Conservation (phyloP, 2,113 vertebrate species). For the Varanus salvator region DNA sequence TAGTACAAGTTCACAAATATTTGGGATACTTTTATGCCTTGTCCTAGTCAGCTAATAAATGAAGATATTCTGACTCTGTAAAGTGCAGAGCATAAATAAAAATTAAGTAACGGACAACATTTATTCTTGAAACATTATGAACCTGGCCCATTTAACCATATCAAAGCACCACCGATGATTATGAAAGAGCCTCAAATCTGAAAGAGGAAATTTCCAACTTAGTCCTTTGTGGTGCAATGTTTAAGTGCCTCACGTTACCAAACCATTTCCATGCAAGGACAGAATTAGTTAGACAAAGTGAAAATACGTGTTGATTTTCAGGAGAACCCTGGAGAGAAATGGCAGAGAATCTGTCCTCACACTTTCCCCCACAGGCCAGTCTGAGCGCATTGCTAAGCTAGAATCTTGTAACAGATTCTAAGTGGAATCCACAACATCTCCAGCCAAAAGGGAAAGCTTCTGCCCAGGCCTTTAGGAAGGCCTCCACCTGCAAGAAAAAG, state of each 20-base stretch:
- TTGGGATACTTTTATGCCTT: not conserved
- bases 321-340: not conserved
- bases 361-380: not conserved
- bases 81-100: too few species aligned
- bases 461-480: not conserved
- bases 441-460: not conserved
- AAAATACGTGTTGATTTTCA: not conserved
- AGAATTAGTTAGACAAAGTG: too few species aligned
- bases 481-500: not conserved
- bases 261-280: not conserved
- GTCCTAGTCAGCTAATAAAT: not conserved
- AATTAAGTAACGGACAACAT: not conserved
- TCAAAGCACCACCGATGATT: not conserved
- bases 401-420: not conserved
- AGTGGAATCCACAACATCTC: not conserved
- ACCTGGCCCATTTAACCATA: not conserved
- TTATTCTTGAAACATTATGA: not conserved
- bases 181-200: not conserved
- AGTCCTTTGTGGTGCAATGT: not conserved
- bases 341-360: not conserved
- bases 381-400: not conserved
- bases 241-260: too few species aligned
- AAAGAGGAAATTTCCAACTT: not conserved
- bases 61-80: not conserved
- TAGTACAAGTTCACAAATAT: not conserved